Conservation (phyloP, 2,797 vertebrate species). For the Leptatherina wallacei region DNA sequence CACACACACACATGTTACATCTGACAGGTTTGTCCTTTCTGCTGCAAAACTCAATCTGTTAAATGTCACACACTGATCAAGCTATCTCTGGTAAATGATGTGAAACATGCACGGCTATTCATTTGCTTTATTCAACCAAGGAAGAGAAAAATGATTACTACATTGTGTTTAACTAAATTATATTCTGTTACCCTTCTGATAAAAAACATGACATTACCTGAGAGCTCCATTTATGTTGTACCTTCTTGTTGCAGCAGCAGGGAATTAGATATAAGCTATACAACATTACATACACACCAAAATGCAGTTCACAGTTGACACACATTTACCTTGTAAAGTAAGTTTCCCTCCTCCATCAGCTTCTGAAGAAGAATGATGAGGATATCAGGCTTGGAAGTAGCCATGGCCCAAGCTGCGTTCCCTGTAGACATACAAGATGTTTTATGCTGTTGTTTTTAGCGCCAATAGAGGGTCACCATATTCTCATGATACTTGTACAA, state of each 20-base stretch:
- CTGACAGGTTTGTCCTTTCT: conserved; percentile 59
- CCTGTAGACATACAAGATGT: conserved; percentile 76
- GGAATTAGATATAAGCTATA: background rate
- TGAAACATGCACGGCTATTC: conserved; percentile 33
- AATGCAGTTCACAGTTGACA: background rate
- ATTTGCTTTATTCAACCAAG: conserved; percentile 45
- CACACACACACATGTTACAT: conserved; percentile 16
- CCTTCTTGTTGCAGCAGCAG: conserved; percentile 4
- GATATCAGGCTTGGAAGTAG: conserved; percentile 99
- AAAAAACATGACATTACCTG: conserved; percentile 15
- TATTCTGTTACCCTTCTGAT: conserved; percentile 11
- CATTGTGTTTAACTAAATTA: conserved; percentile 19
- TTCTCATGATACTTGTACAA: conserved; percentile 76
- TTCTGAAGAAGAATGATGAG: conserved; percentile 98
- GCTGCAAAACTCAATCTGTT: conserved; percentile 66
- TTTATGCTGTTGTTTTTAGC: conserved; percentile 25
- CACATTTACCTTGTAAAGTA: conserved; percentile 91
- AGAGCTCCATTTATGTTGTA: background rate
- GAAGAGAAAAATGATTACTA: conserved; percentile 27
- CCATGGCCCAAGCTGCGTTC: conserved; percentile 99
- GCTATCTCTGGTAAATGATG: conserved; percentile 41
- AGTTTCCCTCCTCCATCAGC: conserved; percentile 98
- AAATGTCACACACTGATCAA: conserved; percentile 76
- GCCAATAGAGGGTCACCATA: conserved; percentile 45
- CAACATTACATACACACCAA: conserved; percentile 2